Percentiles rank a stretch among this genome's conserved stretches.
phyloP scores from a whole-genome alignment of 2,797 vertebrate species.

The Hydrophis major region DNA sequence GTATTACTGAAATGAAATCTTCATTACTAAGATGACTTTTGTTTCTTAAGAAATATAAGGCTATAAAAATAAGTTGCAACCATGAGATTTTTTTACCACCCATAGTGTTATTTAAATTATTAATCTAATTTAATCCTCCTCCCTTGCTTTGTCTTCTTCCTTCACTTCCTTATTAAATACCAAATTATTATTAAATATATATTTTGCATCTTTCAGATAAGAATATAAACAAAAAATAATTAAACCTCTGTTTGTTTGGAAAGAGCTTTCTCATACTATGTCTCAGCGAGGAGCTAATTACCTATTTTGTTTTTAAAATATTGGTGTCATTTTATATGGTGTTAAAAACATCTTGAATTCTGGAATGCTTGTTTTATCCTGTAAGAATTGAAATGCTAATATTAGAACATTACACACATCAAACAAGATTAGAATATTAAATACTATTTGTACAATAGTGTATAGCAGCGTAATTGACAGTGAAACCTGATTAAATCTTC shows the following conservation, averaged over 20 bases:
- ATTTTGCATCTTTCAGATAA: neutral
- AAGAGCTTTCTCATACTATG: neutral
- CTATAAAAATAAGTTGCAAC: neutral
- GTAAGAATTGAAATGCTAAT: conserved; percentile 3
- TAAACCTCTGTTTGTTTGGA: neutral
- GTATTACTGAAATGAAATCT: neutral
- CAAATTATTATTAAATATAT: neutral
- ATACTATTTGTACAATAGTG: neutral
- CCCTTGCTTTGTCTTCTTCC: neutral
- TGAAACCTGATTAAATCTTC: conserved; percentile 19
- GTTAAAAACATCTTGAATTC: conserved; percentile 15
- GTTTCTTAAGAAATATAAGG: neutral
- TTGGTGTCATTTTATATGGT: neutral
- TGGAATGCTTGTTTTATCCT: conserved; percentile 1
- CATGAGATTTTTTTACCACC: neutral
- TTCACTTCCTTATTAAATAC: neutral
- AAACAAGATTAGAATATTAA: conserved; percentile 31
- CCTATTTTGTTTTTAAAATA: conserved; percentile 7
- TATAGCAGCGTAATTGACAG: neutral
- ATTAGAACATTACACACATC: neutral
- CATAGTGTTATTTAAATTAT: neutral
- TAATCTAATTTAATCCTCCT: neutral
- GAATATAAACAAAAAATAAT: neutral
- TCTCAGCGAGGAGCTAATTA: neutral
- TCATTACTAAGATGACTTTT: neutral